Evolutionary conservation across 2,797 vertebrate genomes (phyloP).

Genomic region (Sebastes iracundus): DNA sequence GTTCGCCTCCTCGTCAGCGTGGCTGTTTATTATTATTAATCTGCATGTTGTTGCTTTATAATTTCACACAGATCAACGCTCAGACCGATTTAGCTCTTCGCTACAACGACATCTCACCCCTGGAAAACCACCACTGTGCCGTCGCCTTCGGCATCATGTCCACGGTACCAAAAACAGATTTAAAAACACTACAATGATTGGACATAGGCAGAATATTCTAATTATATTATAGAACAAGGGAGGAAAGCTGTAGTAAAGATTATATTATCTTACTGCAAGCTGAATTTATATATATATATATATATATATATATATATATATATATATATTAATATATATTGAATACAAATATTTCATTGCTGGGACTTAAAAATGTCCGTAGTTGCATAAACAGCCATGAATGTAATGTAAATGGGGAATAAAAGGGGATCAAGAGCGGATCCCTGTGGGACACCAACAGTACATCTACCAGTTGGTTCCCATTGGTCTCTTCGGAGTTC

Average conservation of each 20-base stretch:
- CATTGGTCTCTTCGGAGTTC: no score
- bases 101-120: conserved; percentile 93
- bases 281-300: no score
- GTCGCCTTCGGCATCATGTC: conserved; percentile 91
- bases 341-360: no score
- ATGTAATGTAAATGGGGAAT: not conserved
- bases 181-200: no score
- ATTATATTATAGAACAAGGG: not conserved
- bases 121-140: conserved; percentile 95
- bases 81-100: conserved; percentile 91
- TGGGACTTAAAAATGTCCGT: no score
- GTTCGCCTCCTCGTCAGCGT: accelerated
- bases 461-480: not conserved
- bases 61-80: conserved; percentile 89
- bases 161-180: conserved; percentile 33
- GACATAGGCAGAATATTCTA: not conserved
- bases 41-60: not conserved
- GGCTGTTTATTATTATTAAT: not conserved
- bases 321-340: no score
- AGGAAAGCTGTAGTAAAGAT: not conserved
- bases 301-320: no score
- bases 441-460: not conserved
- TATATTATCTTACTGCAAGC: no score
- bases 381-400: not conserved
- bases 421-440: not conserved